Base-by-base conservation (phyloP, 1,140 invertebrate genomes). In the Eumeta japonica region DNA sequence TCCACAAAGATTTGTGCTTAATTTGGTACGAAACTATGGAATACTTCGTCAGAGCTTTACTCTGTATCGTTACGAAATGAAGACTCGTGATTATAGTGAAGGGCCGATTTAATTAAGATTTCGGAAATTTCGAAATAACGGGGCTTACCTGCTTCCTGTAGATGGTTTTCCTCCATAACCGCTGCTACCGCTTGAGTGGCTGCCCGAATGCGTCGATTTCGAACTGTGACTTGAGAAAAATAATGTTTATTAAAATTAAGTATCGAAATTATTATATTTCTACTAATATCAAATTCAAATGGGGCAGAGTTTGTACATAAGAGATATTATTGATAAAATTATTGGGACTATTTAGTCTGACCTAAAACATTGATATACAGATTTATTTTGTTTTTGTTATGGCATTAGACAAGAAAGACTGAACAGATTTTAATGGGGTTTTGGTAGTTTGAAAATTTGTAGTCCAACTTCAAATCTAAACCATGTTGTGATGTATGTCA, bases 131-230 rank as follows among this genome's bases (percentile, higher is more conserved):
- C n/a, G n/a, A n/a, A n/a, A n/a, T n/a, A 30, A 28, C 24, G 20
- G 33, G 36, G 52, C 49, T 47, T 45, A 83, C 82, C 79, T 79
- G 58, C 75, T 79, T 19, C 71, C 63, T 34, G 78, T 78, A 2
- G 79, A 79, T 37, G 79, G 76, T 50, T 79, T 79, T 3, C 83
- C 85, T 28, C 84, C 81, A 76, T 88, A 89, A 15, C 86, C 87
- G 58, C 86, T 89, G 64, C 87, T 89, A 36, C 84, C 81, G 43
- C 84, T 87, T 0, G 86, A 88, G 51, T 85, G 82, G 53, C 85
- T 87, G 11, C 81, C 83, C 46, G 85, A 89, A 45, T 86, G 81
- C 2, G 82, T 82, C 10, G 86, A 89, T 54, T 87, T 86, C 7
- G 86, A 89, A 58, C 87, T 88, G 29, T 80, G 84, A 59, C 86